Evolutionary conservation across 2,113 vertebrate genomes (phyloP).

Genomic region (Oncorhynchus masou): DNA sequence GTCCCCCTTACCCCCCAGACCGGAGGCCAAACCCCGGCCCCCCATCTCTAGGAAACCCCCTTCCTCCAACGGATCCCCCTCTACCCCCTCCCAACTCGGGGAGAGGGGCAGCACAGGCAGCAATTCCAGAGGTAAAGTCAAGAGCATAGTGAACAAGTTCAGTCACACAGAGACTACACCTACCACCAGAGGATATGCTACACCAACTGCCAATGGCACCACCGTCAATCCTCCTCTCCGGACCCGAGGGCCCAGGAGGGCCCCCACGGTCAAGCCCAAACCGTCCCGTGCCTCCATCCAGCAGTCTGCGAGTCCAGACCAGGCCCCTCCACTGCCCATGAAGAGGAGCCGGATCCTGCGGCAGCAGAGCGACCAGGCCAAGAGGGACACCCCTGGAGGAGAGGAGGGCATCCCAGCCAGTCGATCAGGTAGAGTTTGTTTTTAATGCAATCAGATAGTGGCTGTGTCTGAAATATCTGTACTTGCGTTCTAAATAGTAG

Average conservation of each 20-base stretch:
- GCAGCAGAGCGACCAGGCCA: not conserved
- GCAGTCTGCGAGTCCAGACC: not conserved
- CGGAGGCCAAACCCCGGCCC: conserved; percentile 52
- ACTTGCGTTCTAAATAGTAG: too few relatives aligned
- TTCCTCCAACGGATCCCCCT: not conserved
- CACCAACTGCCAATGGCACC: not conserved
- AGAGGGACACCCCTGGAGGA: not conserved
- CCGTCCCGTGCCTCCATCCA: conserved; percentile 7
- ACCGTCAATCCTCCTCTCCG: not conserved
- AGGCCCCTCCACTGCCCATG: conserved; percentile 57
- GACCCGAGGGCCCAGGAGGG: conserved; percentile 18
- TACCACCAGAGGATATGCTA: not conserved
- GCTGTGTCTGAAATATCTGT: too few relatives aligned
- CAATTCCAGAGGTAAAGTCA: conserved; percentile 61
- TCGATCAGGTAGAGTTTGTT: conserved; percentile 63
- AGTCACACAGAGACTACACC: conserved; percentile 35
- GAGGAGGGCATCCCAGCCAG: conserved; percentile 24
- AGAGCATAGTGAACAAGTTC: conserved; percentile 68
- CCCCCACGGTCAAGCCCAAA: conserved; percentile 60
- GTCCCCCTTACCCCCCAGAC: conserved; percentile 27
- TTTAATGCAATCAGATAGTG: too few relatives aligned
- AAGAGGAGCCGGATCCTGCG: conserved; percentile 46
- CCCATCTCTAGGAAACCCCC: conserved; percentile 55
- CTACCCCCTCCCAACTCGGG: not conserved
- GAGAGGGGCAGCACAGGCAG: not conserved